Conservation (phyloP, 2,888 invertebrate species). For the Colletes collaris region DNA sequence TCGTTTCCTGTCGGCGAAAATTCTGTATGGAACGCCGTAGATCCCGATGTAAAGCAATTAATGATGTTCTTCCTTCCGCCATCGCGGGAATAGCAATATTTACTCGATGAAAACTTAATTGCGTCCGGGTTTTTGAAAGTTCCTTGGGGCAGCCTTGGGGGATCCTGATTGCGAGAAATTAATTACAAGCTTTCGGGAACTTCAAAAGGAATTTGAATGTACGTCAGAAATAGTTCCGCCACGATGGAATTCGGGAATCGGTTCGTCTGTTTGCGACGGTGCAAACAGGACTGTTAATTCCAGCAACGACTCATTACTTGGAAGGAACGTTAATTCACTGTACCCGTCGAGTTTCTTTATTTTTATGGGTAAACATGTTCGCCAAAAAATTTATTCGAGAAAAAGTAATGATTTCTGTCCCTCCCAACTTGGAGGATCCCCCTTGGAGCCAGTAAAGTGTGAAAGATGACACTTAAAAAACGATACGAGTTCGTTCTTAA, state of each 20-base stretch:
- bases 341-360: too few relatives aligned
- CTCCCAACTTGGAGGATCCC: too few relatives aligned
- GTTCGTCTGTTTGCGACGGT: conserved; percentile 9
- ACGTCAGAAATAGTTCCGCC: conserved; percentile 12
- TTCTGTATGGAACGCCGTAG: not conserved
- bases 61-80: conserved; percentile 38
- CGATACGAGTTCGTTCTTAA: too few relatives aligned
- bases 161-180: conserved; percentile 56
- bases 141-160: not conserved
- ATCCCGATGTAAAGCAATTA: conserved; percentile 39
- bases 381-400: too few relatives aligned
- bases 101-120: conserved; percentile 57
- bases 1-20: conserved; percentile 17
- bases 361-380: too few relatives aligned
- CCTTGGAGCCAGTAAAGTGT: too few relatives aligned
- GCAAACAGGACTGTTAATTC: too few relatives aligned
- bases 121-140: conserved; percentile 30
- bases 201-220: conserved; percentile 16
- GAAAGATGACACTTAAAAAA: too few relatives aligned
- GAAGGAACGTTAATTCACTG: not conserved
- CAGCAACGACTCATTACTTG: not conserved
- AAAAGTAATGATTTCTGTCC: too few relatives aligned
- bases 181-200: conserved; percentile 46
- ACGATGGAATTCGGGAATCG: conserved; percentile 17
- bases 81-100: conserved; percentile 29